Evolutionary conservation across 2,113 vertebrate genomes (phyloP), one percentile per base, ranked within the genome.

Genomic region (Trogon melanurus): DNA sequence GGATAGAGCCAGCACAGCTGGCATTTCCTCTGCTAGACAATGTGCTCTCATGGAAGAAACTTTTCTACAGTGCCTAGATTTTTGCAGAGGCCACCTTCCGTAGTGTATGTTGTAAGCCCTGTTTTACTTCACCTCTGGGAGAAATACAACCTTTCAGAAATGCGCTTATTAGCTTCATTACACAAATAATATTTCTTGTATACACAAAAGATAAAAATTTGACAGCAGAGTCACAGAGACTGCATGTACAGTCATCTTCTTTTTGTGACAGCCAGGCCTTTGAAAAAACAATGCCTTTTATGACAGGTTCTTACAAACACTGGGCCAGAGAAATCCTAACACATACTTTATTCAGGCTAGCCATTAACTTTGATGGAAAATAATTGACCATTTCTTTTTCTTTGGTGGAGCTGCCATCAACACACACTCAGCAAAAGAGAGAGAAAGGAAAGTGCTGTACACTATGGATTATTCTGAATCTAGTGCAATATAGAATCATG

Each of bases 221-320:
- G 58, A 76, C 71, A 88, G 66, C 78, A 91, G 80, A 94, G 80
- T 96, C 84, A 82, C 60, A 16, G 54, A 89, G 66, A 61, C 32
- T 61, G 48, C 4, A 4, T 44, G 41, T 29, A 3, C 36, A 8
- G 20, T 58, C 15, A 14, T 57, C 27, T 32, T 74, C 41, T 79
- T 34, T 88, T 70, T 62, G 75, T 88, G 81, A 94, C 62, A 88
- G 74, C 8, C 66, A 91, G 48, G 10, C 29, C 45, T 89, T 51
- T 76, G 86, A 94, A 54, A 62, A 95, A 91, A 94, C 27, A 79
- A 36, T n/a, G 64, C 20, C 45, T 92, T 89, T 64, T 67, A 71
- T 89, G 92, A 50, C 84, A 89, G 56, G 16, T 72, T 89, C 88
- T 88, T 92, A 58, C 62, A 62, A 76, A 71, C 13, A 15, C 2